Conservation (phyloP, 1,140 invertebrate species). For the Tetragnatha versicolor region DNA sequence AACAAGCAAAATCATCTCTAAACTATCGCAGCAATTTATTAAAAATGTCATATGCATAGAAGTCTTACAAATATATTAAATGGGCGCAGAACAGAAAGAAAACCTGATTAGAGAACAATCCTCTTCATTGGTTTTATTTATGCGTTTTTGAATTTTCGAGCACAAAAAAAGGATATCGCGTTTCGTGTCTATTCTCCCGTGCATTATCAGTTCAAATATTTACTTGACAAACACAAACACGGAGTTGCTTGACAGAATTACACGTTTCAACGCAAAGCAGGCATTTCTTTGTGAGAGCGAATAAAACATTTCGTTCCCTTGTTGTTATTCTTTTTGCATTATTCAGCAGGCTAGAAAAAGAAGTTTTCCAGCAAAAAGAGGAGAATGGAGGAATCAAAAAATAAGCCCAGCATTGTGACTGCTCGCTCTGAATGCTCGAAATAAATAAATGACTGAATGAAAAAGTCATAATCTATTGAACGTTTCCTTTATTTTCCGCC, state of each 20-base stretch:
- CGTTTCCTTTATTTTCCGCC: slow-evolving; percentile 29
- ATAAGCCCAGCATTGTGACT: slow-evolving; percentile 21
- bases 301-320: slow-evolving; percentile 25
- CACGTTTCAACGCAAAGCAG: slow-evolving; percentile 12
- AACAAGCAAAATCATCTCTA: no score
- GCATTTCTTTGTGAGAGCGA: not conserved
- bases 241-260: slow-evolving; percentile 16
- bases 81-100: no score
- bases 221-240: slow-evolving; percentile 7
- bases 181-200: not conserved
- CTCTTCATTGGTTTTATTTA: no score
- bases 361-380: no score
- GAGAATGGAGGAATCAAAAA: not conserved
- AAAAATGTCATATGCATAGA: no score
- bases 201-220: not conserved
- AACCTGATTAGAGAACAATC: no score
- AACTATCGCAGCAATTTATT: no score
- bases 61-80: no score
- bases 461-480: slow-evolving; percentile 53
- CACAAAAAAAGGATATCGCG: no score
- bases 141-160: no score
- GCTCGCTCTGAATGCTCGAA: slow-evolving; percentile 28
- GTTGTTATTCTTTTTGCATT: slow-evolving; percentile 43
- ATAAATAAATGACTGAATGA: slow-evolving; percentile 46
- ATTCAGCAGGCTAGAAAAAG: slow-evolving; percentile 19